Conservation (phyloP, 2,797 vertebrate species). For the Tamandua tetradactyla region DNA sequence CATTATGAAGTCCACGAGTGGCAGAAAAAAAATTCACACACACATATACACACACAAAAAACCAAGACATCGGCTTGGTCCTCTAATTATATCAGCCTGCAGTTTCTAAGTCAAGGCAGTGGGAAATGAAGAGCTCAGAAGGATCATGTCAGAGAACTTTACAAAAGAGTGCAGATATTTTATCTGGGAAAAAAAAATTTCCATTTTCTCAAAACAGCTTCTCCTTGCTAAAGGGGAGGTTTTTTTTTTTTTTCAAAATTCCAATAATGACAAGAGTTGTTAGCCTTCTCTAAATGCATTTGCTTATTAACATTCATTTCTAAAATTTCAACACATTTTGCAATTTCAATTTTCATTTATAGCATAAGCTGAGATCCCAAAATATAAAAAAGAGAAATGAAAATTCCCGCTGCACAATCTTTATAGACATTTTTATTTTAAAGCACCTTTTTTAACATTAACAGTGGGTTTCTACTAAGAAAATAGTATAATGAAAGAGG, state of each 20-base stretch:
- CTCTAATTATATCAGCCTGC: background rate
- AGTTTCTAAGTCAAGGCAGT: constrained; percentile 16
- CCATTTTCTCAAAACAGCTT: too few relatives aligned
- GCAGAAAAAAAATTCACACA: background rate
- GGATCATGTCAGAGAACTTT: background rate
- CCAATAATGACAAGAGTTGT: constrained; percentile 27
- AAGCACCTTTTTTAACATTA: constrained; percentile 65
- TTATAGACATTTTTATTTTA: constrained; percentile 55
- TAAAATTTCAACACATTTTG: constrained; percentile 54
- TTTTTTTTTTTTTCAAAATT: constrained; percentile 37
- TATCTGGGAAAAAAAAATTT: background rate
- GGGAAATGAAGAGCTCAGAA: constrained; percentile 32
- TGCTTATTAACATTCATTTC: constrained; percentile 47
- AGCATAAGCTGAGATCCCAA: background rate
- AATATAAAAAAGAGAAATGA: constrained; percentile 45
- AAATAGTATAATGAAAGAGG: constrained; percentile 30
- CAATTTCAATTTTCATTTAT: constrained; percentile 53
- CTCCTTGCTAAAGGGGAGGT: background rate
- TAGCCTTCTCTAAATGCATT: constrained; percentile 51
- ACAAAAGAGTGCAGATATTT: background rate
- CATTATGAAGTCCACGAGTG: background rate
- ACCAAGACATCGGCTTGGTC: constrained; percentile 8
- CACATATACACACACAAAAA: background rate
- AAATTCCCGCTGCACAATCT: constrained; percentile 63
- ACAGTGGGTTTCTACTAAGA: constrained; percentile 52